Conservation (phyloP, 2,888 invertebrate genomes). For the Rhimphoctona megacephalus region DNA sequence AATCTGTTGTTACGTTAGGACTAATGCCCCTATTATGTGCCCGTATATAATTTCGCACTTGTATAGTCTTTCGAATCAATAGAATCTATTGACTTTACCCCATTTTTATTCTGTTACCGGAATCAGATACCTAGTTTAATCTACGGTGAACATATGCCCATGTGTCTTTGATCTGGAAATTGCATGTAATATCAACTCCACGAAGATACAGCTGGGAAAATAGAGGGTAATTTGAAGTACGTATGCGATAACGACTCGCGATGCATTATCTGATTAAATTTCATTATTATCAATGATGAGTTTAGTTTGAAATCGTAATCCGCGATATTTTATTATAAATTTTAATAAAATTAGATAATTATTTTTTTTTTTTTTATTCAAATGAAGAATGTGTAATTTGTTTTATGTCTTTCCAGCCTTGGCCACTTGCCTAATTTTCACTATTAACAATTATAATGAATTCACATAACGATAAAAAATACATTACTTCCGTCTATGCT, state of each 20-base stretch:
- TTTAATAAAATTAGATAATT: not conserved
- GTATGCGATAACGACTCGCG: not conserved
- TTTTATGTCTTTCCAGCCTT: not conserved
- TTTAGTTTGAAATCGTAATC: not conserved
- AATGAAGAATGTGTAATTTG: not conserved
- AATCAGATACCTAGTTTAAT: conserved; percentile 14
- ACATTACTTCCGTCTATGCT: not conserved
- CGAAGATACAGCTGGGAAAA: not conserved
- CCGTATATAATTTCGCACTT: conserved; percentile 1
- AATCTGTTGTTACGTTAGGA: not conserved
- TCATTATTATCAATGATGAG: not conserved
- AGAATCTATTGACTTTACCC: conserved; percentile 8
- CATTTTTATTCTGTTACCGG: conserved; percentile 21
- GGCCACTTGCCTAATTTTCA: not conserved
- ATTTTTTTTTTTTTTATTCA: not conserved
- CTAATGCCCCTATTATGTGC: not conserved
- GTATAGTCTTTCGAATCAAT: conserved; percentile 25
- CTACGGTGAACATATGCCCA: conserved; percentile 3
- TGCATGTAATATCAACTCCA: not conserved
- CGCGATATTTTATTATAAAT: not conserved
- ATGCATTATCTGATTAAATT: not conserved
- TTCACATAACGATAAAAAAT: not conserved
- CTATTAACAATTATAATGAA: not conserved
- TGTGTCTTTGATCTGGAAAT: not conserved
- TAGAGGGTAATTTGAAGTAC: not conserved